Evolutionary conservation across 2,888 invertebrate genomes (phyloP).

Genomic region (Parochlus steinenii): DNA sequence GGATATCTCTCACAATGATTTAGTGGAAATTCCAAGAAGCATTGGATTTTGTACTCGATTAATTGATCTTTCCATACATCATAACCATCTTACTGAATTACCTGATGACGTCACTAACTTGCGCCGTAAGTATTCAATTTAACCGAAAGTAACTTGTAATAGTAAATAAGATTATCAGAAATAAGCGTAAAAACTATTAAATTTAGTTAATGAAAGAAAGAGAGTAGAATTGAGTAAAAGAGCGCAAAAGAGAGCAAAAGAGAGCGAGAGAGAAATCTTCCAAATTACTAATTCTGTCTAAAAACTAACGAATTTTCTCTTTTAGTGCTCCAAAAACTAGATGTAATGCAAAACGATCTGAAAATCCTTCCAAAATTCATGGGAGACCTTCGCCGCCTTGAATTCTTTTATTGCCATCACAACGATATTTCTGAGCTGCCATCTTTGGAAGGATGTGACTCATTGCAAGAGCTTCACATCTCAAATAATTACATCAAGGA

Average conservation of each 20-base stretch:
- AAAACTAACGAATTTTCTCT: not conserved
- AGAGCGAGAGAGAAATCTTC: not conserved
- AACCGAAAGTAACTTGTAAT: not conserved
- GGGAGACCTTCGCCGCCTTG: constrained; percentile 56
- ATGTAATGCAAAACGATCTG: constrained; percentile 56
- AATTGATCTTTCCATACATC: constrained; percentile 51
- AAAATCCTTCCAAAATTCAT: constrained; percentile 43
- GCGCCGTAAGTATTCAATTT: constrained; percentile 46
- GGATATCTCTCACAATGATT: constrained; percentile 65
- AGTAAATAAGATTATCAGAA: not conserved
- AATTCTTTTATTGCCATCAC: constrained; percentile 60
- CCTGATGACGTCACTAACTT: constrained; percentile 69
- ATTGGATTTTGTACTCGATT: constrained; percentile 70
- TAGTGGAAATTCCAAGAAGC: constrained; percentile 56
- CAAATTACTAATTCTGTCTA: not conserved
- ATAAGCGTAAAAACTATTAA: too few species aligned
- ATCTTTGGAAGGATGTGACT: constrained; percentile 55
- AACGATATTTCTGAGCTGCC: constrained; percentile 66
- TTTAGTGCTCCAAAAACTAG: constrained; percentile 44
- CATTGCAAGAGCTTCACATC: constrained; percentile 63
- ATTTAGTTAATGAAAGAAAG: too few species aligned
- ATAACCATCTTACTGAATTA: constrained; percentile 56
- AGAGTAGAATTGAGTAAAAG: too few species aligned
- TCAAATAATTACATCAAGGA: constrained; percentile 69
- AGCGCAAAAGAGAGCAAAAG: too few species aligned